These are phyloP conservation scores for Melanocharis versteri DNA, from an alignment of 2,113 vertebrate species.

Conservation along the genomic window DNA sequence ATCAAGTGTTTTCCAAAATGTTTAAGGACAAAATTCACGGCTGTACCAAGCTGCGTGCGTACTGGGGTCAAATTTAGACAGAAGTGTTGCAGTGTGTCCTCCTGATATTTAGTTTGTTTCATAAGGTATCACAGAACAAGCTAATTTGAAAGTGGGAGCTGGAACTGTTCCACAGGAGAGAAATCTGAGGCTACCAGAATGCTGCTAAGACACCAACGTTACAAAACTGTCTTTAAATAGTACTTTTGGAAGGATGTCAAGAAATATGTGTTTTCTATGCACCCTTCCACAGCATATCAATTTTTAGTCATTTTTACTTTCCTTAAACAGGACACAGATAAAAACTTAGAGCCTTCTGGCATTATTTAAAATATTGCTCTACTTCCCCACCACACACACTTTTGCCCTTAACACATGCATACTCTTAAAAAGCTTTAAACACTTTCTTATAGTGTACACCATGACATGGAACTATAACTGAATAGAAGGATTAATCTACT, in stretches of 20 bases:
- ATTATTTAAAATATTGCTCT: neutral
- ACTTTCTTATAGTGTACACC: neutral
- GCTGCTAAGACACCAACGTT: neutral
- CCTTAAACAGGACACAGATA: neutral
- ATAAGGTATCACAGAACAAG: neutral
- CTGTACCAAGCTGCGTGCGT: neutral
- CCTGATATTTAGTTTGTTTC: neutral
- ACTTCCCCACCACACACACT: neutral
- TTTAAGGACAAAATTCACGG: neutral
- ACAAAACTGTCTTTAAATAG: neutral
- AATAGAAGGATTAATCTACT: neutral
- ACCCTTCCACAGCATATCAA: neutral
- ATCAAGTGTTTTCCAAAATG: neutral
- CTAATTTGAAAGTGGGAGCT: neutral
- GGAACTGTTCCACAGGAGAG: neutral
- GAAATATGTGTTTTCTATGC: neutral
- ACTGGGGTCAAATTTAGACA: neutral
- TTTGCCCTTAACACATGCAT: neutral
- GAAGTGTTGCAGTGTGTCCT: neutral
- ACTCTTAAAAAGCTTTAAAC: neutral
- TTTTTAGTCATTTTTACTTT: neutral
- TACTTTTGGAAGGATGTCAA: neutral
- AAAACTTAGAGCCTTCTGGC: neutral
- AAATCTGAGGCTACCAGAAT: neutral
- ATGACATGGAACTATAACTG: neutral